Evolutionary conservation across 1,140 invertebrate genomes (phyloP).

Genomic region (Pectinophora gossypiella): DNA sequence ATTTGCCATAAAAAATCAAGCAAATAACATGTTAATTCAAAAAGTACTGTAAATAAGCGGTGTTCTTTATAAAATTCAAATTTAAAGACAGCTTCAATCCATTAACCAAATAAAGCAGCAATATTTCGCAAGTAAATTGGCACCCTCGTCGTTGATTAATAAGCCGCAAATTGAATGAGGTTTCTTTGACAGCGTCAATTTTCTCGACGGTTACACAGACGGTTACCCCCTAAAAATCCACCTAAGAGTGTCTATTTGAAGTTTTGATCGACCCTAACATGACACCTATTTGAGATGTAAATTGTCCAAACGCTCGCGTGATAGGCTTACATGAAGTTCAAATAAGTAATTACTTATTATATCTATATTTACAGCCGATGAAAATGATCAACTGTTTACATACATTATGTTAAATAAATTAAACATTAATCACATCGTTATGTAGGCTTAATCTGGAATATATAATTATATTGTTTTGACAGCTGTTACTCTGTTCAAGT

Average conservation of each 20-base stretch:
- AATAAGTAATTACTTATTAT: no score
- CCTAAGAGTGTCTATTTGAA: conserved; percentile 67
- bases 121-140: conserved; percentile 20
- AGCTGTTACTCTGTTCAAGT: no score
- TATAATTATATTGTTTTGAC: no score
- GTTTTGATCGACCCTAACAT: conserved; percentile 70
- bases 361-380: no score
- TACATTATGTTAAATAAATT: no score
- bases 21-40: no score
- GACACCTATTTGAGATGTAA: conserved; percentile 72
- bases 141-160: conserved; percentile 54
- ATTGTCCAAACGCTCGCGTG: conserved; percentile 58
- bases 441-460: no score
- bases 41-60: neutral
- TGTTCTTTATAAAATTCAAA: conserved; percentile 1
- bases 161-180: conserved; percentile 64
- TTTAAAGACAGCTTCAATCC: conserved; percentile 19
- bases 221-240: conserved; percentile 65
- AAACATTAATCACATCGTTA: no score
- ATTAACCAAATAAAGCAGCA: conserved; percentile 22
- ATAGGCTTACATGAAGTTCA: conserved; percentile 45
- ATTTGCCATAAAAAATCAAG: no score
- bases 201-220: conserved; percentile 47
- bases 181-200: conserved; percentile 71
- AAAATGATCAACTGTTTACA: no score